Base-by-base conservation (phyloP, 2,888 invertebrate species). In the Lasioglossum figueresi region DNA sequence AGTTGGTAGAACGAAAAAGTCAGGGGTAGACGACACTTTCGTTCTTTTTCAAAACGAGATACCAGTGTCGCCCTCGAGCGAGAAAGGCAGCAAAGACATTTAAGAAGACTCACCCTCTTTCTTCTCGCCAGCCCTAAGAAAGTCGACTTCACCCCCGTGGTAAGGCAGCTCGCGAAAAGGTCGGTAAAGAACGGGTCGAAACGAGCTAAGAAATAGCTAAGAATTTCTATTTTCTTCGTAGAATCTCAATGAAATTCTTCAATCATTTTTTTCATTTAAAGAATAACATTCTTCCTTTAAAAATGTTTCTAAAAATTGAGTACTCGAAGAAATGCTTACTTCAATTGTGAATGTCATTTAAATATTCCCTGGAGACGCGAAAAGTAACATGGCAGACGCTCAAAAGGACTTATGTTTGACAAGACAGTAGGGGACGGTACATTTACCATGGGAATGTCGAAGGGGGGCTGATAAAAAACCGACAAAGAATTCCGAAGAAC, bases 41-140 rank as follows among this genome's bases (percentile, higher is more conserved):
- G 12, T 70, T 83, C 85, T 91, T 88, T 90, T 89, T 88, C 83
- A 80, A 85, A 85, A 84, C 74, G 68, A 52, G 80, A 84, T 88
- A 93, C 94, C 77, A 80, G 94, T 95, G 94, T 91, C 93, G 94
- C 95, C 95, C 94, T 95, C 95, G 86, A 91, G 89, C 94, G 94
- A 92, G 85, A 73, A 92, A 93, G 90, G 88, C 83, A 76, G 89
- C 80, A 93, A 93, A 93, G 93, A 93, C 92, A 93, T 94, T 95
- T 95, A 95, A 95, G 95, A 95, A 94, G 93, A 89, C 92, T 84
- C 91, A 90, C 89, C 91, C 91, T 91, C 91, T 89, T 88, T 94
- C 94, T 94, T 92, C 90, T 89, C 92, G 92, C 92, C 91, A 92
- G 92, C 92, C 86, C 88, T 93, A 94, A 94, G 94, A 94, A 94